Conservation (phyloP, 2,888 invertebrate species). For the Proisotoma minuta region DNA sequence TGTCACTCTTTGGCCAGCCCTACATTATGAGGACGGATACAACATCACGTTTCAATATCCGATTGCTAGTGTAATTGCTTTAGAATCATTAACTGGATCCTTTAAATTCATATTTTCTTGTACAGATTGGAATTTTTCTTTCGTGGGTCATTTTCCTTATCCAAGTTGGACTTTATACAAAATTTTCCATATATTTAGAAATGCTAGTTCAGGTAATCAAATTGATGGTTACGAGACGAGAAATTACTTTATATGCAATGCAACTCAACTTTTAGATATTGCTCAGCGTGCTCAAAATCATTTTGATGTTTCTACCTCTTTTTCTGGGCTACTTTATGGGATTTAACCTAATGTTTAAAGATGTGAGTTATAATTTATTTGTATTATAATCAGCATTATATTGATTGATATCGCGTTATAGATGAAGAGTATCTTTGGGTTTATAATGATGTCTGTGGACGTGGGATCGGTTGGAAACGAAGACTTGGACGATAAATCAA, state of each 20-base stretch:
- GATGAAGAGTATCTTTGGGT: conserved; percentile 25
- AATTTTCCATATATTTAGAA: conserved; percentile 31
- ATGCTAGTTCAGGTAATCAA: conserved; percentile 28
- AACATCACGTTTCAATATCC: conserved; percentile 32
- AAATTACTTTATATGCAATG: too few species aligned
- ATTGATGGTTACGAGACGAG: too few species aligned
- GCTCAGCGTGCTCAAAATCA: conserved; percentile 31
- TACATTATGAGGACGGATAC: conserved; percentile 19
- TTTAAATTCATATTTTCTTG: conserved; percentile 12
- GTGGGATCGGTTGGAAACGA: conserved; percentile 27
- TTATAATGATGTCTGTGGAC: conserved; percentile 31
- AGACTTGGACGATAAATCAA: conserved; percentile 15
- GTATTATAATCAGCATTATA: neutral
- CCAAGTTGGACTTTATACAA: conserved; percentile 26
- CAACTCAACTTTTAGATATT: conserved; percentile 19
- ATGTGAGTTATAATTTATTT: conserved; percentile 17
- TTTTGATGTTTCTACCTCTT: conserved; percentile 27
- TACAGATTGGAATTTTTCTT: conserved; percentile 33
- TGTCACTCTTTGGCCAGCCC: conserved; percentile 30
- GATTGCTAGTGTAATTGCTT: conserved; percentile 26
- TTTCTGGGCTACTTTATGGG: conserved; percentile 36
- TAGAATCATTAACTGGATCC: neutral
- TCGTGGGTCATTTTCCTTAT: conserved; percentile 36
- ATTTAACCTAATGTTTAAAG: conserved; percentile 28
- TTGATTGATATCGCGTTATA: neutral